Base-by-base conservation (phyloP, 2,888 invertebrate species). In the Drosophila mimica region DNA sequence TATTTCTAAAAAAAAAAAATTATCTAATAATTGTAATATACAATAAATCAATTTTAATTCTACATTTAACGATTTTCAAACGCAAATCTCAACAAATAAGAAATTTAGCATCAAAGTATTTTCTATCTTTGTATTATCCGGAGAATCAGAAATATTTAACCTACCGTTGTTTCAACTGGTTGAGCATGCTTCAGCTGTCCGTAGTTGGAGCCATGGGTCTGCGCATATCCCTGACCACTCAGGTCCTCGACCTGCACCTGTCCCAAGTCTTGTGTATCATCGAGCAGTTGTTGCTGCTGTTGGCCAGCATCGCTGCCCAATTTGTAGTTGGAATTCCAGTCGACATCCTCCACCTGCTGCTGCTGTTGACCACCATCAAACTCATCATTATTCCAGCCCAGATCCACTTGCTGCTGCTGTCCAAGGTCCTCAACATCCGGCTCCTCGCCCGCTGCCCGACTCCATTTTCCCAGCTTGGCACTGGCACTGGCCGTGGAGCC, bases 171-270 rank as follows among this genome's bases (percentile, higher is more conserved):
- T 11, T 64, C 46, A 9, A 49, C 48, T 6, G 74, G 69, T 6
- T 63, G 51, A 4, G 70, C 61, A 25, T 71, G 61, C 15, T 74
- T 80, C 28, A 73, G 40, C 43, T 77, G 74, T 9, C 61, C 72
- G 20, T 57, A 63, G 33, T 13, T 61, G 69, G 69, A 40, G 36
- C 63, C 76, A 3, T 30, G 13, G 34, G 46, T 33, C 4, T 64
- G 40, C 28, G 40, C 48, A 53, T 82, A 62, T 20, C 54, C 53
- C 8, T 51, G 63, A 2, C 43, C 65, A 28, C 48, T 53, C 15
- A 86, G 15, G 30, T 87, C 83, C 54, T 88, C 85, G 13, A 82
- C 73, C 25, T 79, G 63, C n/a, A 61, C 34, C 52, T 82, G 81
- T 25, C 78, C 78, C 30, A 67, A 36, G 17, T 76, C 56, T 1